These are phyloP conservation scores for Trachurus trachurus DNA, from an alignment of 2,797 vertebrate species.

Conservation along the genomic window DNA sequence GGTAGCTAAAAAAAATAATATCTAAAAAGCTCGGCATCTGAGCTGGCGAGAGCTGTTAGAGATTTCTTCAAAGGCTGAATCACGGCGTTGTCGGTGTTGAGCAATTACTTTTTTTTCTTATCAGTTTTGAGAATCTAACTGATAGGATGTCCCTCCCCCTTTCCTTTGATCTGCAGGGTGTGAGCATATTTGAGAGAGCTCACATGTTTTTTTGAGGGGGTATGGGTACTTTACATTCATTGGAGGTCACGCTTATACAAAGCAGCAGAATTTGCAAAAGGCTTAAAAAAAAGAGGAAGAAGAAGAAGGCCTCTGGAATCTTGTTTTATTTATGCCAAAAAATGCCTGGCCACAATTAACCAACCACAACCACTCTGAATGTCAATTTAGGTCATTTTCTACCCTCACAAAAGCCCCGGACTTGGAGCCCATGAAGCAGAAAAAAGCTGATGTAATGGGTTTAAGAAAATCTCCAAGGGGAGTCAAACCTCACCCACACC, in stretches of 20 bases:
- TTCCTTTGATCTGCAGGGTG: slow-evolving; percentile 32
- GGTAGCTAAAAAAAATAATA: neutral
- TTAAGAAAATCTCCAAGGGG: slow-evolving; percentile 86
- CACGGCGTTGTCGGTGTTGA: slow-evolving; percentile 23
- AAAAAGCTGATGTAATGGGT: slow-evolving; percentile 88
- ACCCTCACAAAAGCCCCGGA: slow-evolving; percentile 80
- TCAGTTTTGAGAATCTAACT: slow-evolving; percentile 1
- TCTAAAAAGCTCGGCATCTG: no score
- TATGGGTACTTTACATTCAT: slow-evolving; percentile 46
- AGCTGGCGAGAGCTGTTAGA: slow-evolving; percentile 18
- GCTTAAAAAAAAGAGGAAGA: slow-evolving; percentile 33
- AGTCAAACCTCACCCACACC: slow-evolving; percentile 74
- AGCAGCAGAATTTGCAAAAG: slow-evolving; percentile 37
- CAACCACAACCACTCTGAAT: slow-evolving; percentile 76
- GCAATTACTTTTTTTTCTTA: slow-evolving; percentile 28
- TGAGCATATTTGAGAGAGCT: slow-evolving; percentile 16
- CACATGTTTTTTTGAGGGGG: slow-evolving; percentile 4
- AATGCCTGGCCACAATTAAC: slow-evolving; percentile 74
- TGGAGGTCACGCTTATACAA: slow-evolving; percentile 22
- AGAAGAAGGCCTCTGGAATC: slow-evolving; percentile 59
- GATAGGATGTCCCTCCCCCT: neutral
- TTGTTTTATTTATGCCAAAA: slow-evolving; percentile 76
- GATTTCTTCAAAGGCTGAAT: slow-evolving; percentile 39
- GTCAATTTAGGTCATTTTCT: slow-evolving; percentile 88
- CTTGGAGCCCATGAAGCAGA: slow-evolving; percentile 83